Conservation (phyloP, 2,113 vertebrate species). For the Pterocles orientalis region DNA sequence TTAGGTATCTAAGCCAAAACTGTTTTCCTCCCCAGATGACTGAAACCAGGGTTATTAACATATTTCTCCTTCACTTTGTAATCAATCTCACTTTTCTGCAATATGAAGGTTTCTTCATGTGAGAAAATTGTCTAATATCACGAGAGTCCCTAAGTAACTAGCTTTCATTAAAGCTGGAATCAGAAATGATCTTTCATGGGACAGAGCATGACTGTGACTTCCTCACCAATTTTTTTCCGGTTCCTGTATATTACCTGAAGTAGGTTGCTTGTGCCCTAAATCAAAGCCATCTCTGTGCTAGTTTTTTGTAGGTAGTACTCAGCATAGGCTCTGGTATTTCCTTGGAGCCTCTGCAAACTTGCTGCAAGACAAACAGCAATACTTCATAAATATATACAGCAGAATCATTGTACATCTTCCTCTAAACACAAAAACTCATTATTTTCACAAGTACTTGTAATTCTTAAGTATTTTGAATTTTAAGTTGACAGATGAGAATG, state of each 20-base stretch:
- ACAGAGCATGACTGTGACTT: neutral
- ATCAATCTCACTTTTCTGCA: neutral
- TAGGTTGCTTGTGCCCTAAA: neutral
- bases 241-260: neutral
- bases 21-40: neutral
- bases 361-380: neutral
- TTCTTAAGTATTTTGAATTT: neutral
- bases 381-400: neutral
- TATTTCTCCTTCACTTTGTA: neutral
- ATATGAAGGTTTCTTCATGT: neutral
- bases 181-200: neutral
- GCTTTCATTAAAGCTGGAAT: neutral
- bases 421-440: neutral
- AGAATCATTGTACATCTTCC: constrained; percentile 2
- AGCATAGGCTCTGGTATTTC: neutral
- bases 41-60: neutral
- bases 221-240: neutral
- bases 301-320: neutral
- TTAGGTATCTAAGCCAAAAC: neutral
- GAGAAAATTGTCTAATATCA: neutral
- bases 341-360: neutral
- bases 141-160: neutral
- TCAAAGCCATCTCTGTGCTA: neutral
- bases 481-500: neutral
- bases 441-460: constrained; percentile 8